Evolutionary conservation across 2,888 invertebrate genomes (phyloP).

Genomic region (Smittia sp.): DNA sequence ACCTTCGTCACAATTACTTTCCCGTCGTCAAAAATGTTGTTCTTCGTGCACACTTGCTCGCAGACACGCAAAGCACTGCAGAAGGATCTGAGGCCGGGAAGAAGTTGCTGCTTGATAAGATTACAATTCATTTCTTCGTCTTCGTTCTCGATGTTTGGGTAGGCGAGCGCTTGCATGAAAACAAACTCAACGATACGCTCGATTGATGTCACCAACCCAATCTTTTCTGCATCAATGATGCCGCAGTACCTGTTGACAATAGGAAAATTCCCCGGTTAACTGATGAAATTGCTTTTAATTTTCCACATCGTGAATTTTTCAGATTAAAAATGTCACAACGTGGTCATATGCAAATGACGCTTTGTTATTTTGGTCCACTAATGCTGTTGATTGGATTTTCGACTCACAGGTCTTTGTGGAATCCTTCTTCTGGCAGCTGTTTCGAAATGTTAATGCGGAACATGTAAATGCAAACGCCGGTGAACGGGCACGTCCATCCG

Average conservation of each 20-base stretch:
- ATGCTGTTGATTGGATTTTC: too few relatives aligned
- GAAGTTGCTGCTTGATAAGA: slow-evolving; percentile 76
- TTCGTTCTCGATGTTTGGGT: slow-evolving; percentile 75
- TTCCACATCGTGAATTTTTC: slow-evolving; percentile 18
- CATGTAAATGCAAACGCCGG: slow-evolving; percentile 81
- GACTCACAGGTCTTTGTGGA: slow-evolving; percentile 74
- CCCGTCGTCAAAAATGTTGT: slow-evolving; percentile 75
- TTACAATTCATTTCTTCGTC: slow-evolving; percentile 76
- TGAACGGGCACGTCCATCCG: slow-evolving; percentile 77
- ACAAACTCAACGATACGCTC: slow-evolving; percentile 85
- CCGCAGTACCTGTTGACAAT: slow-evolving; percentile 65
- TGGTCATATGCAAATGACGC: too few relatives aligned
- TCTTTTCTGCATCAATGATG: slow-evolving; percentile 71
- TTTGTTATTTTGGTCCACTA: too few relatives aligned
- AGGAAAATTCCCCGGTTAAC: not conserved
- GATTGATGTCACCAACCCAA: slow-evolving; percentile 81
- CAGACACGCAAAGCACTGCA: slow-evolving; percentile 85
- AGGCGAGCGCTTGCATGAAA: slow-evolving; percentile 85
- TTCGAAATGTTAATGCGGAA: slow-evolving; percentile 79
- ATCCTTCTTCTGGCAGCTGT: slow-evolving; percentile 88
- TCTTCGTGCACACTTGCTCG: slow-evolving; percentile 78
- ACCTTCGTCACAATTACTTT: slow-evolving; percentile 61
- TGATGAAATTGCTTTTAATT: slow-evolving; percentile 8
- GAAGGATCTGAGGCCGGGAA: slow-evolving; percentile 80
- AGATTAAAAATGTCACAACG: slow-evolving; percentile 4